Percentiles rank a stretch among this genome's conserved stretches.
phyloP scores from a whole-genome alignment of 2,888 invertebrate genomes.

The Nymphalis polychloros region DNA sequence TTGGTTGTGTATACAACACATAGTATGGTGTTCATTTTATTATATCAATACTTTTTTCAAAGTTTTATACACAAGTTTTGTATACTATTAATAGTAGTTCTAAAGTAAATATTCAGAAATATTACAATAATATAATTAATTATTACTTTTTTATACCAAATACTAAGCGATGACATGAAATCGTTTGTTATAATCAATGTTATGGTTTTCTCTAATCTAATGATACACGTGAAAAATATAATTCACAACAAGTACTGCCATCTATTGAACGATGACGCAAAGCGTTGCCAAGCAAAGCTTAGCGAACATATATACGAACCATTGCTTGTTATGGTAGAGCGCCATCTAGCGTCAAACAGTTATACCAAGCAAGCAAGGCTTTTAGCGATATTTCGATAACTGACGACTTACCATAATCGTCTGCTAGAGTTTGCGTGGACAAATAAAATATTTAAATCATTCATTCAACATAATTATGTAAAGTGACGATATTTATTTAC shows the following conservation, averaged over 20 bases:
- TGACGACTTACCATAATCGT: slow-evolving; percentile 76
- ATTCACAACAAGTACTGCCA: slow-evolving; percentile 46
- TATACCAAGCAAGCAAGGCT: slow-evolving; percentile 62
- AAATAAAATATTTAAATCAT: slow-evolving; percentile 66
- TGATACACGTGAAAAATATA: slow-evolving; percentile 6
- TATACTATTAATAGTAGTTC: too few relatives aligned
- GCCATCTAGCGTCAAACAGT: slow-evolving; percentile 60
- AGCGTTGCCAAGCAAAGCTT: slow-evolving; percentile 46
- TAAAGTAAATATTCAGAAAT: too few relatives aligned
- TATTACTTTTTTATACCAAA: neutral
- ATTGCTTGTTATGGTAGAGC: slow-evolving; percentile 42
- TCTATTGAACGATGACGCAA: slow-evolving; percentile 45
- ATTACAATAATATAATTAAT: neutral
- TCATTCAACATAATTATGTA: slow-evolving; percentile 26
- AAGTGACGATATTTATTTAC: slow-evolving; percentile 14
- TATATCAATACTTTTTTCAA: too few relatives aligned
- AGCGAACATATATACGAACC: slow-evolving; percentile 40
- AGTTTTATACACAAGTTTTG: too few relatives aligned
- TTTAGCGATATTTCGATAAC: slow-evolving; percentile 49
- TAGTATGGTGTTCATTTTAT: too few relatives aligned
- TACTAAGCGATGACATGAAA: slow-evolving; percentile 7
- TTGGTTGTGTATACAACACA: too few relatives aligned
- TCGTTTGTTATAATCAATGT: neutral
- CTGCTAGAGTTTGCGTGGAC: slow-evolving; percentile 76
- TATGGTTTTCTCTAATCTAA: slow-evolving; percentile 5